phyloP scores from a whole-genome alignment of 2,888 invertebrate species.

The Heliconius sara region DNA sequence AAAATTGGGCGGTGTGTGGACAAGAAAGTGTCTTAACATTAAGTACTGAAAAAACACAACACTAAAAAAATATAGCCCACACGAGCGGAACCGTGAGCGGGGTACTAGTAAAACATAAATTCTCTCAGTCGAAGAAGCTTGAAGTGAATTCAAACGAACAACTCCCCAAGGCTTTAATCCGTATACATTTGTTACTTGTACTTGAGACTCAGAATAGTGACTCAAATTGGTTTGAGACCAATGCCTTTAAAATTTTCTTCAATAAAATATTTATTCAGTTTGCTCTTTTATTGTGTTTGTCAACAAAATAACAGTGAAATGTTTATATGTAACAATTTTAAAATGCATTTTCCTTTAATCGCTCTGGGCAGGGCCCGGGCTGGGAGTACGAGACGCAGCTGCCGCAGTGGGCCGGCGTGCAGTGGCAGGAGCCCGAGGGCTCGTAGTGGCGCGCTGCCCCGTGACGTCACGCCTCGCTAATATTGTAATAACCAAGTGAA shows the following conservation, averaged over 20 bases:
- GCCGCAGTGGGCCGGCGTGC: slow-evolving; percentile 95
- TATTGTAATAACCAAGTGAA: slow-evolving; percentile 34
- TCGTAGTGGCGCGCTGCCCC: slow-evolving; percentile 76
- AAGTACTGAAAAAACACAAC: neutral
- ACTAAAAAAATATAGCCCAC: neutral
- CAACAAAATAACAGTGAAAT: neutral
- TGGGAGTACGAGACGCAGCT: slow-evolving; percentile 97
- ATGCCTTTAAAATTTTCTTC: neutral
- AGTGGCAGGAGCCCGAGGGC: slow-evolving; percentile 89
- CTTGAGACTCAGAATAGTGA: neutral
- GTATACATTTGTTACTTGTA: neutral
- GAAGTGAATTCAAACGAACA: slow-evolving; percentile 11
- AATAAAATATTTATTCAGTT: slow-evolving; percentile 9
- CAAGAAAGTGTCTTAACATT: neutral
- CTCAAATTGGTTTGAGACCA: slow-evolving; percentile 2
- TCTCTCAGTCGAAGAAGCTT: neutral
- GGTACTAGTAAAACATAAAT: neutral
- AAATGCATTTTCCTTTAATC: neutral
- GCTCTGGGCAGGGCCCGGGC: slow-evolving; percentile 89
- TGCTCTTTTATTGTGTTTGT: neutral
- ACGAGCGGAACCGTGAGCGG: too few species aligned
- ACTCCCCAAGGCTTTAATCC: slow-evolving; percentile 14
- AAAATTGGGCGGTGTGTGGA: neutral
- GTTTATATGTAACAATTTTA: neutral
- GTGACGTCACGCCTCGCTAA: slow-evolving; percentile 66